Evolutionary conservation across 2,113 vertebrate species (phyloP), one percentile per base, ranked within the genome.

Genomic region (Scortum barcoo): DNA sequence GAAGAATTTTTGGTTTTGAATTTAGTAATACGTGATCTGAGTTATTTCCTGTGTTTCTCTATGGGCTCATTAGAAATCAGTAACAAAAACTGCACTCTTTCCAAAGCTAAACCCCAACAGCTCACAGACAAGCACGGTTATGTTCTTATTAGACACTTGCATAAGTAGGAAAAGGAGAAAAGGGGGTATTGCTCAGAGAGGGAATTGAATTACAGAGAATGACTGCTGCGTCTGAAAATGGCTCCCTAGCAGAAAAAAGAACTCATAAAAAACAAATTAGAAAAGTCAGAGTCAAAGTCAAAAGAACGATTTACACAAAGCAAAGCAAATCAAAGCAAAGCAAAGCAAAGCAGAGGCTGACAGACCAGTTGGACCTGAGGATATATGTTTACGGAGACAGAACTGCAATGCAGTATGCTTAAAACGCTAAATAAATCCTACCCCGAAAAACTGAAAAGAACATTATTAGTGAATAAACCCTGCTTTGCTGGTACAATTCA

Each of bases 261-360:
- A 28, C 24, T 66, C 38, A 26, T 26, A 44, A 42, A 62, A 63
- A 66, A 66, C 62, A 19, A 46, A 46, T 66, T 16, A 66, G 40
- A 65, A 54, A 70, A n/a, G 66, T 51, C 61, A 63, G 57, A 62
- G 3, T n/a, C 65, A 69, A 33, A 69, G 46, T 20, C 46, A 36
- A 10, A 63, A 63, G 38, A 63, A 24, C 4, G 11, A 22, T 62
- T 62, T n/a, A 13, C 36, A 62, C 10, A 40, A n/a, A n/a, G n/a
- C n/a, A n/a, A n/a, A n/a, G n/a, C n/a, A n/a, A n/a, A n/a, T n/a
- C n/a, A n/a, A n/a, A n/a, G n/a, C n/a, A n/a, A n/a, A n/a, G n/a
- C n/a, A n/a, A n/a, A 20, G 26, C 17, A 60, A n/a, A 62, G 36
- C 38, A 63, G 61, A 12, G 61, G 7, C 33, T 12, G 33, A 62